phyloP scores from a whole-genome alignment of 1,140 invertebrate species.

The Octopus bimaculoides region DNA sequence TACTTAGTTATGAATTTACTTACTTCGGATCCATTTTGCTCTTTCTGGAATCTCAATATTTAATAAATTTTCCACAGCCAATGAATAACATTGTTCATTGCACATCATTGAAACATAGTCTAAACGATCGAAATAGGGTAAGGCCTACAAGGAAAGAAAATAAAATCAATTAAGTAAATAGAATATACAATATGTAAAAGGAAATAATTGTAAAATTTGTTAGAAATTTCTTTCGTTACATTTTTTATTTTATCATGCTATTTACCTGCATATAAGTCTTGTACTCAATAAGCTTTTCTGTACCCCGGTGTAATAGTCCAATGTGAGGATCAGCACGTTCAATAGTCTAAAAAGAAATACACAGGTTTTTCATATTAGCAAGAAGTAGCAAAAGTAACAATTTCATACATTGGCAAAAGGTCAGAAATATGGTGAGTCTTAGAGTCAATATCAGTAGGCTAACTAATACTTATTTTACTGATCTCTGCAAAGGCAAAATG shows the following conservation, averaged over 20 bases:
- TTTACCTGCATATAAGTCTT: conserved; percentile 83
- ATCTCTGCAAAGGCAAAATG: too few relatives aligned
- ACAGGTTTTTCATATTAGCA: background rate
- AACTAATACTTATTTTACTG: too few relatives aligned
- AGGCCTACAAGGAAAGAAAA: conserved; percentile 67
- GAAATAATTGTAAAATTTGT: background rate
- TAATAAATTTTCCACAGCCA: conserved; percentile 93
- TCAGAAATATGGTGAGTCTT: background rate
- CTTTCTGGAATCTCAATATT: conserved; percentile 91
- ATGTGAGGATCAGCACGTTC: conserved; percentile 93
- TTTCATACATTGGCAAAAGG: background rate
- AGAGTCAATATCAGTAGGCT: background rate
- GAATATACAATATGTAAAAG: background rate
- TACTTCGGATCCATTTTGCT: conserved; percentile 95
- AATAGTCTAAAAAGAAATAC: conserved; percentile 66
- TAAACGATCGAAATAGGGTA: conserved; percentile 97
- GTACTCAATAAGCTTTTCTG: conserved; percentile 97
- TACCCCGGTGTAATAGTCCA: conserved; percentile 91
- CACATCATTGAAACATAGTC: conserved; percentile 99
- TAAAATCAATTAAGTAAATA: background rate
- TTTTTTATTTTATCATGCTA: background rate
- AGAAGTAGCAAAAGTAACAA: background rate
- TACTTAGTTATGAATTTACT: conserved; percentile 43
- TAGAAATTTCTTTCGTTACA: background rate
- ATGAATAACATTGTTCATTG: conserved; percentile 94